These are phyloP conservation scores for Hydroisotoma schaefferi DNA, from an alignment of 2,888 invertebrate species.

Conservation along the genomic window DNA sequence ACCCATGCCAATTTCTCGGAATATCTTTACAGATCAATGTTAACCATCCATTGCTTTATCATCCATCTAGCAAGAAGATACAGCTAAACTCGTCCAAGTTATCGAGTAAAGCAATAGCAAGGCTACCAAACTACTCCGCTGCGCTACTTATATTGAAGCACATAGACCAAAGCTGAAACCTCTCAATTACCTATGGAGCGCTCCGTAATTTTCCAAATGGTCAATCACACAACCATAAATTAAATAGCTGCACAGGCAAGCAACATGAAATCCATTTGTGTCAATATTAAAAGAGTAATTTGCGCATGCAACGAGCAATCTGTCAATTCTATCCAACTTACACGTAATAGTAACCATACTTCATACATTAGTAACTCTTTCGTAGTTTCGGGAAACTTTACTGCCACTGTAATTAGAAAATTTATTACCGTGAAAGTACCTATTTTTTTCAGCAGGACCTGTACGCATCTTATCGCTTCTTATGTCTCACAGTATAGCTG, in stretches of 20 bases:
- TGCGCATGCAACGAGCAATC: too few species aligned
- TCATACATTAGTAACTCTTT: neutral
- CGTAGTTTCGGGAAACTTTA: too few species aligned
- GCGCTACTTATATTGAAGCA: too few species aligned
- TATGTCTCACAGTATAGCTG: too few species aligned
- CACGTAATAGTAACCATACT: neutral
- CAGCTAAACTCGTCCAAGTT: neutral
- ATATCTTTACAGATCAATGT: neutral
- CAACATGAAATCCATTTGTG: conserved; percentile 1
- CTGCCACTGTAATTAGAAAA: too few species aligned
- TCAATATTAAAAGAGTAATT: neutral
- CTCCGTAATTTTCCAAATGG: conserved; percentile 5
- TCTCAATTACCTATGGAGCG: neutral
- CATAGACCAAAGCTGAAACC: neutral
- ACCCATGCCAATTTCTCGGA: too few species aligned
- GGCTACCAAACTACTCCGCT: neutral
- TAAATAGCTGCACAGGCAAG: neutral
- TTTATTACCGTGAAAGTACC: too few species aligned
- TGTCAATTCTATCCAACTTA: too few species aligned
- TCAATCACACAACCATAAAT: conserved; percentile 1
- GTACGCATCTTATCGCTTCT: too few species aligned
- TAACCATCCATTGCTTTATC: neutral
- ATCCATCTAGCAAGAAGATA: neutral
- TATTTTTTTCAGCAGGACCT: too few species aligned
- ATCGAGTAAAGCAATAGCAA: neutral